Evolutionary conservation across 2,113 vertebrate species (phyloP), one percentile per base, ranked within the genome.

Genomic region (Prietella phreatophila): DNA sequence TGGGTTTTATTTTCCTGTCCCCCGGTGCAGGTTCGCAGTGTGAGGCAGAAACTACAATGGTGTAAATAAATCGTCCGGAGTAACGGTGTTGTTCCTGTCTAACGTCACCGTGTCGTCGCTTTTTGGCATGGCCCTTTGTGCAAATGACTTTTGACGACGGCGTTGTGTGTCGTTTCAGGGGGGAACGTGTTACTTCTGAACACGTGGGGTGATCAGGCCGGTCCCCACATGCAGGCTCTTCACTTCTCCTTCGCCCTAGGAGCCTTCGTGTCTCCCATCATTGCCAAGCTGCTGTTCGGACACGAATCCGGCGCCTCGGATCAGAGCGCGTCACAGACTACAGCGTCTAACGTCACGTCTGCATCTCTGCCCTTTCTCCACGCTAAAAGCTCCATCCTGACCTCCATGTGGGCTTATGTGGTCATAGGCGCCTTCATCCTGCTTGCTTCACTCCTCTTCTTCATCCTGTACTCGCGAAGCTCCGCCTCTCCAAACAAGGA

Each of bases 171-270:
- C 10, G 73, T 83, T 84, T 22, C 93, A 99, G 98, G 97, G 92
- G 97, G 96, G 5, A 99, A 99, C 0, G 94, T 99, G 33, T 95
- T 99, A 80, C 95, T 94, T 36, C 93, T 99, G 93, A 93, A 94
- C 69, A 95, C 95, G 0, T 99, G 98, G 98, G 96, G 95, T 0
- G 92, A 95, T 58, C 92, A 94, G 81, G 95, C 95, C 1, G 97
- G 96, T 27, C 97, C 98, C 0, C 96, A 98, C 56, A 90, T 99
- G 95, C 98, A 99, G 94, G 98, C 98, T 56, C 93, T 99, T 27
- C 98, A 99, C 92, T 99, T 99, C 95, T 97, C 96, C 92, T 99
- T 99, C 53, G 98, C 98, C 0, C 92, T 93, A 0, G 98, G 98
- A 2, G 98, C 97, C 4, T 96, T 98, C 20, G 80, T 93, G 71